Percentiles rank a stretch among this genome's conserved stretches.
Conservation (phyloP, 2,797 vertebrate genomes). For the Poecilia gillii region DNA sequence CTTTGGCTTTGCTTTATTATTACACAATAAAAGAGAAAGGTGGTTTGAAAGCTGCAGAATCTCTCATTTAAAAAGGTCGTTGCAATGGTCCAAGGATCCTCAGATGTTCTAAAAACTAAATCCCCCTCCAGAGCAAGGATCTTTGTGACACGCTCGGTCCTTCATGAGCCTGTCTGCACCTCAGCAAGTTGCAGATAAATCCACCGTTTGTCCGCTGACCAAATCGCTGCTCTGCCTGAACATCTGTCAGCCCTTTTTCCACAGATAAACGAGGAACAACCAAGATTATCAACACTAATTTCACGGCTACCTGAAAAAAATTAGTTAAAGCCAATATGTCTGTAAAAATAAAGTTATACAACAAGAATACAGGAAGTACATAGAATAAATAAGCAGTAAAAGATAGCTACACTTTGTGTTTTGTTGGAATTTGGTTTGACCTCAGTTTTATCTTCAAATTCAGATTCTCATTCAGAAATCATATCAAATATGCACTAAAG, state of each 20-base stretch:
- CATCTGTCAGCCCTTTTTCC: constrained; percentile 43
- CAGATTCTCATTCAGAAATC: neutral
- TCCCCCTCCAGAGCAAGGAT: neutral
- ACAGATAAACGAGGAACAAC: constrained; percentile 29
- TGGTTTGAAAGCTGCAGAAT: constrained; percentile 1
- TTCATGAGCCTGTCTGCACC: constrained; percentile 14
- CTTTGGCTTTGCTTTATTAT: neutral
- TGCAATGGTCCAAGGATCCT: neutral
- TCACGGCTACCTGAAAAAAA: constrained; percentile 18
- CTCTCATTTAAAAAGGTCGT: constrained; percentile 19
- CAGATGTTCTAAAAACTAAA: too few species aligned
- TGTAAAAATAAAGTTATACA: neutral
- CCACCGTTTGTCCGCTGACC: constrained; percentile 38
- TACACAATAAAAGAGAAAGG: neutral
- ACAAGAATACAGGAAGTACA: neutral
- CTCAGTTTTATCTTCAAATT: constrained; percentile 6
- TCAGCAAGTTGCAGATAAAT: constrained; percentile 14
- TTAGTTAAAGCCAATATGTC: constrained; percentile 5
- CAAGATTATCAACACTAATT: constrained; percentile 11
- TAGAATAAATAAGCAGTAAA: neutral
- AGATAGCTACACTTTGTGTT: neutral
- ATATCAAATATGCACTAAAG: neutral
- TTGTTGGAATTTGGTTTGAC: constrained; percentile 8
- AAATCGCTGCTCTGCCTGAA: constrained; percentile 31
- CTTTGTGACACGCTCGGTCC: constrained; percentile 6